Conservation (phyloP, 2,113 vertebrate genomes). For the Leucopsar rothschildi region DNA sequence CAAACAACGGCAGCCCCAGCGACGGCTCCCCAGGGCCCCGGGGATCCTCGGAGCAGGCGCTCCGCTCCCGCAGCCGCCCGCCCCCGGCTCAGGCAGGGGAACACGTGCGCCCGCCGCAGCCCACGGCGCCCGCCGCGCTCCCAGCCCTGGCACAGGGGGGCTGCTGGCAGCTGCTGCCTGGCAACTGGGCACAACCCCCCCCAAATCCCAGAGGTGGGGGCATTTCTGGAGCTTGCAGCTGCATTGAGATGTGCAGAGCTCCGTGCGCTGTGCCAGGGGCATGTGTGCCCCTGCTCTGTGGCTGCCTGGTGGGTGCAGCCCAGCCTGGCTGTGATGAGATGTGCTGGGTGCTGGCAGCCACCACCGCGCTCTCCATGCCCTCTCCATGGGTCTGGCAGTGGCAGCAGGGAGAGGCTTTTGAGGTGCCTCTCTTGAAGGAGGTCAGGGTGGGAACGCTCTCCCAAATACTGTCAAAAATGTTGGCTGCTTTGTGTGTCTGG, state of each 20-base stretch:
- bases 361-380: accelerated
- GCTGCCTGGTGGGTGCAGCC: not conserved
- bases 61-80: slow-evolving; percentile 38
- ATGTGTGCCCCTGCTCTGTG: not conserved
- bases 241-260: not conserved
- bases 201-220: not conserved
- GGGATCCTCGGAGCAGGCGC: slow-evolving; percentile 44
- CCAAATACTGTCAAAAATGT: not conserved
- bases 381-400: not conserved
- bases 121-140: not conserved
- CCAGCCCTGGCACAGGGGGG: not conserved
- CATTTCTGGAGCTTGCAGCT: not conserved
- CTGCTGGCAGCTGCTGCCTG: slow-evolving; percentile 26
- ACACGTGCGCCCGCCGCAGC: slow-evolving; percentile 45
- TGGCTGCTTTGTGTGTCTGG: not conserved
- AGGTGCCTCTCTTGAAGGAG: not conserved
- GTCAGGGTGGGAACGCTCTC: not conserved
- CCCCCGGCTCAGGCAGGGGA: slow-evolving; percentile 51
- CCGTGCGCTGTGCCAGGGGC: accelerated
- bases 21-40: slow-evolving; percentile 13
- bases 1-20: slow-evolving; percentile 42
- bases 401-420: not conserved
- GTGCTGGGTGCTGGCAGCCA: not conserved
- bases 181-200: not conserved
- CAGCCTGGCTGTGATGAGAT: accelerated